Evolutionary conservation across 2,888 invertebrate genomes (phyloP).

Genomic region (Tetramorium bicarinatum): DNA sequence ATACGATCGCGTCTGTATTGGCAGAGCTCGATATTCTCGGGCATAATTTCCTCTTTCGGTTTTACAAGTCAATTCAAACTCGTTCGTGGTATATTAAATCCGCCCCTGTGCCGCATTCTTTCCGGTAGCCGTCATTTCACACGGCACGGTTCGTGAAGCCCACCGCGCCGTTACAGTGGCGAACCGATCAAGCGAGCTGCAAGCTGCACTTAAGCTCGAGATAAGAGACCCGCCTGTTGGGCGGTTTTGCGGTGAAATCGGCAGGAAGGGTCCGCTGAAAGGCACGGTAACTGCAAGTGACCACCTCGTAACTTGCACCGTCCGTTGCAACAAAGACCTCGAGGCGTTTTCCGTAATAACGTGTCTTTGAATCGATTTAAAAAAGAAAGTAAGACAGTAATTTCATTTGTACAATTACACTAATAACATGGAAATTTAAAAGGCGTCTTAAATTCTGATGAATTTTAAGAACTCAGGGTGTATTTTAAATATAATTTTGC

Average conservation of each 20-base stretch:
- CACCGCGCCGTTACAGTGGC: constrained; percentile 62
- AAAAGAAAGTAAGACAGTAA: background rate
- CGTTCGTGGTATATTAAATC: constrained; percentile 47
- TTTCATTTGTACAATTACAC: background rate
- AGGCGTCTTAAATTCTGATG: background rate
- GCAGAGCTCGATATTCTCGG: constrained; percentile 37
- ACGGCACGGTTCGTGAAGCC: constrained; percentile 61
- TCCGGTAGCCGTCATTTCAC: constrained; percentile 67
- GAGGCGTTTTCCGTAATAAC: constrained; percentile 35
- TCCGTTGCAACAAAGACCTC: constrained; percentile 6
- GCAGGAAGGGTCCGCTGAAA: constrained; percentile 47
- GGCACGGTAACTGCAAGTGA: constrained; percentile 44
- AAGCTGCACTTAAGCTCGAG: constrained; percentile 60
- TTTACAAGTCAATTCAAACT: constrained; percentile 56
- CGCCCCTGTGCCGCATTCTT: constrained; percentile 37
- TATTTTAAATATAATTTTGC: background rate
- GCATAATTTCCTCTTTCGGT: constrained; percentile 39
- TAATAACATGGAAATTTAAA: background rate
- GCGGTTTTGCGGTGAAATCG: constrained; percentile 73
- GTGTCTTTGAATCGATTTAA: background rate
- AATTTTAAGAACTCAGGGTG: background rate
- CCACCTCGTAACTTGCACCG: constrained; percentile 27
- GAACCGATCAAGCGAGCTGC: constrained; percentile 42
- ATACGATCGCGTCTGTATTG: background rate
- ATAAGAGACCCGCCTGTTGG: constrained; percentile 58